A percentile compares a stretch with the other conserved stretches of the same genome.
Evolutionary conservation across 1,140 invertebrate species (phyloP).

Genomic region (Penaeus chinensis): DNA sequence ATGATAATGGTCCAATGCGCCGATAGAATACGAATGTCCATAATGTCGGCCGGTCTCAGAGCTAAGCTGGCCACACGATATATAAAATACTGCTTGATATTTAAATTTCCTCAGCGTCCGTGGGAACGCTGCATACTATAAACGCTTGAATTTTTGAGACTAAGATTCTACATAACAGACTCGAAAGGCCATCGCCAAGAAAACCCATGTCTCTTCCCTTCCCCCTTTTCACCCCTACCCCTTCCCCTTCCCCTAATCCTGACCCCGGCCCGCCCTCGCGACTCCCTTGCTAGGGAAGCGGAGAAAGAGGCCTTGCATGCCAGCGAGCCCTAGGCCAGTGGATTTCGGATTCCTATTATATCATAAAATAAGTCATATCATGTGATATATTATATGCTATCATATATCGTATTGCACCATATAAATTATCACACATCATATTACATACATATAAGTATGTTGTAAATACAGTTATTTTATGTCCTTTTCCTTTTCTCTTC

Average conservation of each 20-base stretch:
- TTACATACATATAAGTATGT: too few relatives aligned
- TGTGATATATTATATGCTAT: too few relatives aligned
- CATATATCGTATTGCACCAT: too few relatives aligned
- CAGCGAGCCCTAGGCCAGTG: too few relatives aligned
- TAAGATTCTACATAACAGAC: not conserved
- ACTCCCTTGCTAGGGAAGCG: too few relatives aligned
- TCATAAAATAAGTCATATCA: too few relatives aligned
- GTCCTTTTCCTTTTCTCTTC: too few relatives aligned
- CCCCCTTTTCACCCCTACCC: not conserved
- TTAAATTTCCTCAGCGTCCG: constrained; percentile 8
- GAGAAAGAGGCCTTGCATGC: too few relatives aligned
- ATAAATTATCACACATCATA: too few relatives aligned
- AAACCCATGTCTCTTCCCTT: not conserved
- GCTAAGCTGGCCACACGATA: constrained; percentile 1
- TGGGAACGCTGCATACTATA: constrained; percentile 15
- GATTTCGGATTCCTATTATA: too few relatives aligned
- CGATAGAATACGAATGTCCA: constrained; percentile 16
- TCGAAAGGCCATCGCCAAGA: not conserved
- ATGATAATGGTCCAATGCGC: constrained; percentile 18
- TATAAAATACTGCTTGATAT: constrained; percentile 5
- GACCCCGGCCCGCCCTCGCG: too few relatives aligned
- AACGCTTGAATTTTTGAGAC: not conserved
- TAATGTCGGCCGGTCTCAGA: not conserved
- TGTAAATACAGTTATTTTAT: too few relatives aligned
- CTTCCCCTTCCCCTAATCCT: not conserved